These are phyloP conservation scores for Aptenodytes forsteri DNA, from an alignment of 2,113 vertebrate genomes.

Conservation along the genomic window DNA sequence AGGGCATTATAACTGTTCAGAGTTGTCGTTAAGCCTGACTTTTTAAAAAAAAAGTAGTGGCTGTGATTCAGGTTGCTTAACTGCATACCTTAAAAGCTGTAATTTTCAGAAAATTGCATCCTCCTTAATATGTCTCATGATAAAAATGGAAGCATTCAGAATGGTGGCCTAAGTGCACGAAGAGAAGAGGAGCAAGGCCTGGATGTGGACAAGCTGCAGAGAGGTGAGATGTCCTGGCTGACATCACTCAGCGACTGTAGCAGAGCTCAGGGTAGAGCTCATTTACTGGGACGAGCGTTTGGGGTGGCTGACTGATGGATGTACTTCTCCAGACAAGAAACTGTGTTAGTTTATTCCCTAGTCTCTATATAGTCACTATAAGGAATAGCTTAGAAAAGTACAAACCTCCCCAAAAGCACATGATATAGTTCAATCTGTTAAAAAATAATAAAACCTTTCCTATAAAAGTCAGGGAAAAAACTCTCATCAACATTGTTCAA, in stretches of 20 bases:
- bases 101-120: not conserved
- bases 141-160: not conserved
- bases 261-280: not conserved
- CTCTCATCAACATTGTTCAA: not conserved
- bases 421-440: not conserved
- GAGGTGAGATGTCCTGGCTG: not conserved
- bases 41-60: not conserved
- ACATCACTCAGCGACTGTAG: not conserved
- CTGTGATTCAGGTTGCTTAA: not conserved
- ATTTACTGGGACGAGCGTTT: not conserved
- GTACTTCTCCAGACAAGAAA: not conserved
- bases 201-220: accelerated
- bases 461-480: not conserved
- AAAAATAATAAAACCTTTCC: not conserved
- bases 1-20: not conserved
- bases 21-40: not conserved
- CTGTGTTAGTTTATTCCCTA: not conserved
- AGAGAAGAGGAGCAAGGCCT: not conserved
- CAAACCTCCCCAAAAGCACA: not conserved
- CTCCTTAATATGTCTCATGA: not conserved
- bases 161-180: not conserved
- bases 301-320: not conserved
- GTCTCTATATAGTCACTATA: not conserved
- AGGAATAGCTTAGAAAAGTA: not conserved
- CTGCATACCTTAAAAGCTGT: not conserved